These are phyloP conservation scores for Aspidapion aeneum DNA, from an alignment of 2,888 invertebrate species.

Conservation along the genomic window DNA sequence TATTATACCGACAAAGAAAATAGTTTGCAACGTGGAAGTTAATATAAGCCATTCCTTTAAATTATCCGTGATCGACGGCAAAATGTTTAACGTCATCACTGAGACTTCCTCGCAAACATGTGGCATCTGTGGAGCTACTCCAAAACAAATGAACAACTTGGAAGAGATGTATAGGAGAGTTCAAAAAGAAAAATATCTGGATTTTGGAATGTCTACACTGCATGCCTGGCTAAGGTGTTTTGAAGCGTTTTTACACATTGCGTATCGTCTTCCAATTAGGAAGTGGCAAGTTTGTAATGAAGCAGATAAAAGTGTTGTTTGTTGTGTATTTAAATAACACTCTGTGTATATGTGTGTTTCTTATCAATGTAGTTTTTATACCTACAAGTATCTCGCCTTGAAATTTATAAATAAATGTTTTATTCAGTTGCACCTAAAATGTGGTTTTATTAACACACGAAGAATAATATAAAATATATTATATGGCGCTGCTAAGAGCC, in stretches of 20 bases:
- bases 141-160: slow-evolving; percentile 16
- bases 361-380: too few species aligned
- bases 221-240: slow-evolving; percentile 18
- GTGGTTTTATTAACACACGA: too few species aligned
- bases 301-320: slow-evolving; percentile 3
- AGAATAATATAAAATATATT: too few species aligned
- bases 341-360: too few species aligned
- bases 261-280: slow-evolving; percentile 3
- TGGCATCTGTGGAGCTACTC: too few species aligned
- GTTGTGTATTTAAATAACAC: too few species aligned
- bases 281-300: slow-evolving; percentile 9
- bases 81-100: too few species aligned
- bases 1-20: slow-evolving; percentile 11
- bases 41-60: slow-evolving; percentile 15
- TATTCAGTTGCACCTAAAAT: too few species aligned
- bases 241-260: slow-evolving; percentile 11
- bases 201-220: slow-evolving; percentile 16
- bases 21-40: slow-evolving; percentile 9
- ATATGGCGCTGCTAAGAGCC: too few species aligned
- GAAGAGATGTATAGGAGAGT: slow-evolving; percentile 6
- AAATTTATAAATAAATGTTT: too few species aligned
- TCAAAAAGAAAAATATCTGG: slow-evolving; percentile 3
- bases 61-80: too few species aligned
- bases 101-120: slow-evolving; percentile 13
- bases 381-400: too few species aligned